phyloP scores from a whole-genome alignment of 2,888 invertebrate genomes.

The Caenorhabditis afra region DNA sequence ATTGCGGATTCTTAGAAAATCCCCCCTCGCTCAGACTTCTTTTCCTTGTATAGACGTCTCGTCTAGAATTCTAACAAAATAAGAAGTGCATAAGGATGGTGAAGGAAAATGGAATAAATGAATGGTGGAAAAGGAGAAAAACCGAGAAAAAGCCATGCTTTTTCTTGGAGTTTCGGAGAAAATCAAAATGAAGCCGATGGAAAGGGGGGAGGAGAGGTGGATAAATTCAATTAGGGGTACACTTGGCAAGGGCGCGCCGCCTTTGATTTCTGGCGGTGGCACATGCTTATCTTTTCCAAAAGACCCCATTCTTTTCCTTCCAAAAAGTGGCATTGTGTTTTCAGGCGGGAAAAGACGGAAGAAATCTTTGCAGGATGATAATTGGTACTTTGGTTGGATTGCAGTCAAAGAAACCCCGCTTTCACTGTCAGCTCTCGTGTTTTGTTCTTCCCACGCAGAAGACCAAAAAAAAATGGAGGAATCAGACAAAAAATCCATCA shows the following conservation, averaged over 20 bases:
- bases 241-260: conserved; percentile 18
- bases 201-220: conserved; percentile 26
- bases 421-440: neutral
- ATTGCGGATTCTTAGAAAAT: no score
- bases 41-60: neutral
- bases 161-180: no score
- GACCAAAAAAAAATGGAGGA: no score
- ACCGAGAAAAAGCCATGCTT: neutral
- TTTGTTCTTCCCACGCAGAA: neutral
- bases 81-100: conserved; percentile 24
- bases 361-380: conserved; percentile 3
- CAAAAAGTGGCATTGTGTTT: neutral
- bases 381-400: conserved; percentile 2
- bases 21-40: neutral
- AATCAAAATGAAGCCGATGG: conserved; percentile 41
- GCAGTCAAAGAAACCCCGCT: neutral
- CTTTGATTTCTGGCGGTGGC: conserved; percentile 32
- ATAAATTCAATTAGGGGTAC: conserved; percentile 52
- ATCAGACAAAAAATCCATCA: no score
- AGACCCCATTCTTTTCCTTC: neutral
- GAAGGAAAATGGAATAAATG: conserved; percentile 39
- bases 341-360: neutral
- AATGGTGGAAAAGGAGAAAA: conserved; percentile 18
- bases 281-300: conserved; percentile 4
- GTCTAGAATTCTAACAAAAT: neutral